Evolutionary conservation across 2,888 invertebrate species (phyloP).

Genomic region (Phymatocera aterrima): DNA sequence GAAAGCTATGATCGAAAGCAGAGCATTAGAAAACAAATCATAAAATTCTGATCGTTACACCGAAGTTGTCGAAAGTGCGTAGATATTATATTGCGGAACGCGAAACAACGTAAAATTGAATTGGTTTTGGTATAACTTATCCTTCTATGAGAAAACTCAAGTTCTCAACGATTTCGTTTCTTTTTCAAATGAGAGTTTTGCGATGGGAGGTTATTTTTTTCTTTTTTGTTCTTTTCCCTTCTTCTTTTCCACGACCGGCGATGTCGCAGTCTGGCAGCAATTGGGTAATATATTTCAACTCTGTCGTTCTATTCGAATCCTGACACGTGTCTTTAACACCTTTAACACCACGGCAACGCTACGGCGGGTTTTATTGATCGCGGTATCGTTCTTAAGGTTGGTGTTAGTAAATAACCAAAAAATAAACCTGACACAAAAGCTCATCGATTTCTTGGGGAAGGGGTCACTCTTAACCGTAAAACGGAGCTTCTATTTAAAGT

Average conservation of each 20-base stretch:
- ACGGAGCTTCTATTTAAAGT: slow-evolving; percentile 17
- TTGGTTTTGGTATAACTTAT: slow-evolving; percentile 14
- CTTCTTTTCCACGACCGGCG: not conserved
- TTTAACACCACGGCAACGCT: slow-evolving; percentile 12
- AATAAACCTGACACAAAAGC: not conserved
- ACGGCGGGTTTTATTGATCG: slow-evolving; percentile 26
- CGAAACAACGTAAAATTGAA: slow-evolving; percentile 21
- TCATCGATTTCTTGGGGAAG: not conserved
- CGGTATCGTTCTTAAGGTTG: slow-evolving; percentile 17
- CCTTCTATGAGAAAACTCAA: slow-evolving; percentile 8
- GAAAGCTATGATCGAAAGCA: slow-evolving; percentile 1
- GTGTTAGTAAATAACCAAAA: slow-evolving; percentile 15
- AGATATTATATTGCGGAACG: slow-evolving; percentile 32
- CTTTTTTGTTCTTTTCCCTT: not conserved
- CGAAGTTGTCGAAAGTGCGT: slow-evolving; percentile 21
- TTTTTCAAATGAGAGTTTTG: slow-evolving; percentile 11
- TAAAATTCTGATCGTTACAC: slow-evolving; percentile 12
- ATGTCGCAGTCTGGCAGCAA: slow-evolving; percentile 40
- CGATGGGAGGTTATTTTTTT: not conserved
- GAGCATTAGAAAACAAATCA: not conserved
- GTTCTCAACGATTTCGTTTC: slow-evolving; percentile 6
- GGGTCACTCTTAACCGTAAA: not conserved
- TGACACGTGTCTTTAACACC: slow-evolving; percentile 41
- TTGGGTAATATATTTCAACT: slow-evolving; percentile 40
- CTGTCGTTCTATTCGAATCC: slow-evolving; percentile 28